Percentiles rank a stretch among this genome's conserved stretches.
Conservation (phyloP, 2,888 invertebrate genomes). For the Pterobdella sp. region DNA sequence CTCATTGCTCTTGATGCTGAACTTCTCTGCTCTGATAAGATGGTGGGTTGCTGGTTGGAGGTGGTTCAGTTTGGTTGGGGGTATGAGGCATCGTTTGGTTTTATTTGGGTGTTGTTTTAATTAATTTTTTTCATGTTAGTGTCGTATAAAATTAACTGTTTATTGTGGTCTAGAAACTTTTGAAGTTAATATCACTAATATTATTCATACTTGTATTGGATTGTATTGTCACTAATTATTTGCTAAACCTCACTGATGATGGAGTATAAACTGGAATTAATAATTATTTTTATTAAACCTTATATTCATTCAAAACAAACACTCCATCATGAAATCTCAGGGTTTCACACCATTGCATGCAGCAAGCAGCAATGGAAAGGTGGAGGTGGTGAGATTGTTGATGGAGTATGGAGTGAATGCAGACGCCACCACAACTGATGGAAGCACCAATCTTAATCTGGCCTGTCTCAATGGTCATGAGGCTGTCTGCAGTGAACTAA, state of each 20-base stretch:
- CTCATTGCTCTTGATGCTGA: conserved; percentile 51
- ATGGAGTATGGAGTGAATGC: conserved; percentile 57
- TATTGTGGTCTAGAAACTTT: no score
- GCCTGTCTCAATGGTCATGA: conserved; percentile 61
- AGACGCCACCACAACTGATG: conserved; percentile 57
- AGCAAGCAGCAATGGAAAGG: conserved; percentile 58
- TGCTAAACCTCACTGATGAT: no score
- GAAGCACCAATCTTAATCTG: conserved; percentile 54
- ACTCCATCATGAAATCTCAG: conserved; percentile 38
- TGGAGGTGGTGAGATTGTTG: conserved; percentile 52
- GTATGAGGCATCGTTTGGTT: no score
- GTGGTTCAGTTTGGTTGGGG: no score
- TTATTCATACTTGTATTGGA: no score
- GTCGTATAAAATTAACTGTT: no score
- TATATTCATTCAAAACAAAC: background rate
- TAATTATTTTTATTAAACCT: no score
- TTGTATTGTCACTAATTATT: no score
- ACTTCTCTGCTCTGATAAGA: conserved; percentile 52
- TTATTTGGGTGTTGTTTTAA: no score
- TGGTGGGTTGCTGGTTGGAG: conserved; percentile 40
- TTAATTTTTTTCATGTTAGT: no score
- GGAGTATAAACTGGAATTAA: no score
- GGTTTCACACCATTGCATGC: conserved; percentile 61
- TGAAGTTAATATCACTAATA: no score
- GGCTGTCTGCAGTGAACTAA: conserved; percentile 56